Evolutionary conservation across 2,113 vertebrate species (phyloP).

Genomic region (Poecilia latipinna): DNA sequence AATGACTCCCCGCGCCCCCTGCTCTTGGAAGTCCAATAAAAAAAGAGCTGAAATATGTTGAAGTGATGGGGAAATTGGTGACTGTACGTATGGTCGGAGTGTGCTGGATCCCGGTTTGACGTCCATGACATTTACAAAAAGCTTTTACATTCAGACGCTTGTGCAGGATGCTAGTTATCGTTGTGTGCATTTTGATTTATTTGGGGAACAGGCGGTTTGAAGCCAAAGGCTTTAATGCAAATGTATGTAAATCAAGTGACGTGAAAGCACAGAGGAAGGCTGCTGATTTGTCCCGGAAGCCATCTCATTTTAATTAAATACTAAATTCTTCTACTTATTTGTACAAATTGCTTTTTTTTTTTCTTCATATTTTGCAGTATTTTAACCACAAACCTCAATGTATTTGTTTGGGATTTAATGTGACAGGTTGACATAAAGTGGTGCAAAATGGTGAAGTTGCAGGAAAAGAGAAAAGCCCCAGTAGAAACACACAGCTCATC

Average conservation of each 20-base stretch:
- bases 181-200: background rate
- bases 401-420: background rate
- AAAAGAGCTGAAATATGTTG: constrained; percentile 57
- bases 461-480: background rate
- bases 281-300: no score
- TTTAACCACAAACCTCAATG: background rate
- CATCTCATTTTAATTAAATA: no score
- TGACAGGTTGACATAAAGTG: background rate
- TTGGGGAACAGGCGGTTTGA: no score
- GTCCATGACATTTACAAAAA: no score
- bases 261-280: no score
- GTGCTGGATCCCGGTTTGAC: no score
- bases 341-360: background rate
- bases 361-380: background rate
- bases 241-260: no score
- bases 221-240: no score
- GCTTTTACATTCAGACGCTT: constrained; percentile 12
- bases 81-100: background rate
- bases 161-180: no score
- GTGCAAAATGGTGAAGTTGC: background rate
- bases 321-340: no score
- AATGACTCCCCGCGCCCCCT: constrained; percentile 75
- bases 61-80: constrained; percentile 48
- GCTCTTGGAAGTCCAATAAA: constrained; percentile 63
- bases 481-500: no score